Percentiles rank a stretch among this genome's conserved stretches.
phyloP scores from a whole-genome alignment of 2,113 vertebrate genomes.

The Tylochromis polylepis region DNA sequence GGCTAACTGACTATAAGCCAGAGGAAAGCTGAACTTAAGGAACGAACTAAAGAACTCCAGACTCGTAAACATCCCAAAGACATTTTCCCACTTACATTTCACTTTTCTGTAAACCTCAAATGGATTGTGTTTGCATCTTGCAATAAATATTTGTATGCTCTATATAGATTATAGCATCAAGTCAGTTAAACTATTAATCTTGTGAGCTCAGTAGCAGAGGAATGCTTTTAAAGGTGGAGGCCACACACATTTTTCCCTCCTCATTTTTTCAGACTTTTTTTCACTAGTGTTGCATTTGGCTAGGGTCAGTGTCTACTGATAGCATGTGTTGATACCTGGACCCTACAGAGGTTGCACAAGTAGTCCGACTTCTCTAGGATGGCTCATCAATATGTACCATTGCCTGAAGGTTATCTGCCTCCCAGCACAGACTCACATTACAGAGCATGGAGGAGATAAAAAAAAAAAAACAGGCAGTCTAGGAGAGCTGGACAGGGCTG shows the following conservation, averaged over 20 bases:
- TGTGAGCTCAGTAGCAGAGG: neutral
- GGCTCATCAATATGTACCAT: neutral
- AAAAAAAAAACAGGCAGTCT: neutral
- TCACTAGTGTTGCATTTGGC: neutral
- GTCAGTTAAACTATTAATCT: neutral
- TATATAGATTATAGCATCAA: neutral
- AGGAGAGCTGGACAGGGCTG: neutral
- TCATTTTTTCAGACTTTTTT: neutral
- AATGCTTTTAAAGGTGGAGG: neutral
- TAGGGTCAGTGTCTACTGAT: neutral
- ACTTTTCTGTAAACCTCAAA: neutral
- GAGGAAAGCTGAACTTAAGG: neutral
- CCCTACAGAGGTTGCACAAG: fast-evolving
- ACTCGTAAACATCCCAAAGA: fast-evolving
- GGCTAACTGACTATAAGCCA: neutral
- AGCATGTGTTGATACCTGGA: neutral
- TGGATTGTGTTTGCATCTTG: neutral
- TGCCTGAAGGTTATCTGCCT: neutral
- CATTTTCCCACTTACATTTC: neutral
- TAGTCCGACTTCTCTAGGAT: neutral
- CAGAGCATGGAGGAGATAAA: neutral
- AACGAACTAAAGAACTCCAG: neutral
- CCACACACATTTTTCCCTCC: neutral
- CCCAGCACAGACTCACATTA: neutral
- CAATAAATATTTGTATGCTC: neutral